Conservation (phyloP, 2,797 vertebrate species). For the Melanotaenia nigrans region DNA sequence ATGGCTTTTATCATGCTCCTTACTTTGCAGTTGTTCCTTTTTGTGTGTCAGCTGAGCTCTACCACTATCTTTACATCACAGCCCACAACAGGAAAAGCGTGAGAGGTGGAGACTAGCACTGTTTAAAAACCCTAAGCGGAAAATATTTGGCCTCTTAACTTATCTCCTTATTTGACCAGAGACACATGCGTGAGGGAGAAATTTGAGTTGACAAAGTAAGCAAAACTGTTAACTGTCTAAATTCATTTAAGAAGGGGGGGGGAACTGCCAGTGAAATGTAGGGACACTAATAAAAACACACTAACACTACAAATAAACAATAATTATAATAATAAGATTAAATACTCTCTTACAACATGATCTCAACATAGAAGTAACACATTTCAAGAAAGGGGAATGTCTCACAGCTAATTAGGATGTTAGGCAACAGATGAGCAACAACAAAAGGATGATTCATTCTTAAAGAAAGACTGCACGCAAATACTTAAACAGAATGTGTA, state of each 20-base stretch:
- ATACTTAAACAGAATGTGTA: no score
- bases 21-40: slow-evolving; percentile 25
- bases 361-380: neutral
- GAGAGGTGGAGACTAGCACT: slow-evolving; percentile 66
- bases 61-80: slow-evolving; percentile 59
- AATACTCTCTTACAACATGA: neutral
- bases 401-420: neutral
- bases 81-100: slow-evolving; percentile 47
- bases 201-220: slow-evolving; percentile 55
- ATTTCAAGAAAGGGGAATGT: neutral
- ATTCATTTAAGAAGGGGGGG: neutral
- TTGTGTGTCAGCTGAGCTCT: slow-evolving; percentile 53
- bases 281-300: neutral
- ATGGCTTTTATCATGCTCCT: slow-evolving; percentile 32
- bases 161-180: slow-evolving; percentile 84
- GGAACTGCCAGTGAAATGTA: slow-evolving; percentile 10
- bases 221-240: slow-evolving; percentile 19
- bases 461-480: no score
- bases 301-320: slow-evolving; percentile 20
- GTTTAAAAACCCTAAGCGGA: slow-evolving; percentile 77
- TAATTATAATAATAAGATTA: neutral
- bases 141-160: slow-evolving; percentile 77
- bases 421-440: no score
- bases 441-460: no score
- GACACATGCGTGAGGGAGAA: slow-evolving; percentile 34